These are phyloP conservation scores for Siderastrea siderea DNA, from an alignment of 92 coral and sea anemone species.

Conservation along the genomic window DNA sequence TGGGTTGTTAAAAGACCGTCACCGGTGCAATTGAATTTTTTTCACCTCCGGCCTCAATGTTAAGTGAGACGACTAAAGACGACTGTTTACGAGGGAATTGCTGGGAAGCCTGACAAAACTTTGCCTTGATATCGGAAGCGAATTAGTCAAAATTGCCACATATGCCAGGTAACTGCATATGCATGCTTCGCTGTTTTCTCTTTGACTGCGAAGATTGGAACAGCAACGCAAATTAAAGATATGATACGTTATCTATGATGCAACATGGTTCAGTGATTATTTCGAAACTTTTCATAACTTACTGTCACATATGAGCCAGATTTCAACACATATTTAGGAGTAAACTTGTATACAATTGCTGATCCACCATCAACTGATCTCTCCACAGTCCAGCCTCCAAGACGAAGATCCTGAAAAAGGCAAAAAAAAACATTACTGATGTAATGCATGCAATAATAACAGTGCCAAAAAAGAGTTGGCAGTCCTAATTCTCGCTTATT, in stretches of 20 bases:
- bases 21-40: no score
- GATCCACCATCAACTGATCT: slow-evolving; percentile 80
- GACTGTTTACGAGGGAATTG: no score
- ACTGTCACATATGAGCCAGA: slow-evolving; percentile 83
- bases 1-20: background rate
- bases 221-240: background rate
- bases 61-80: no score
- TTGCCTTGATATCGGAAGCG: no score
- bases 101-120: no score
- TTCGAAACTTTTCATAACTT: slow-evolving; percentile 33
- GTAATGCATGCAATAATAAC: background rate
- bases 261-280: background rate
- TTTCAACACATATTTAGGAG: slow-evolving; percentile 87
- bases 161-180: no score
- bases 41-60: no score
- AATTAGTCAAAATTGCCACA: no score
- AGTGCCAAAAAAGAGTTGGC: background rate
- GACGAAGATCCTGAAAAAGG: slow-evolving; percentile 73
- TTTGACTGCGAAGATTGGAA: no score
- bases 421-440: background rate
- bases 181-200: no score
- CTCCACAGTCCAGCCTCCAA: slow-evolving; percentile 93
- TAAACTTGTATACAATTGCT: slow-evolving; percentile 88
- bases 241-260: background rate
- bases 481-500: background rate